These are phyloP conservation scores for Mesorhabditis sp. DNA, from an alignment of 2,888 invertebrate species.

Conservation along the genomic window DNA sequence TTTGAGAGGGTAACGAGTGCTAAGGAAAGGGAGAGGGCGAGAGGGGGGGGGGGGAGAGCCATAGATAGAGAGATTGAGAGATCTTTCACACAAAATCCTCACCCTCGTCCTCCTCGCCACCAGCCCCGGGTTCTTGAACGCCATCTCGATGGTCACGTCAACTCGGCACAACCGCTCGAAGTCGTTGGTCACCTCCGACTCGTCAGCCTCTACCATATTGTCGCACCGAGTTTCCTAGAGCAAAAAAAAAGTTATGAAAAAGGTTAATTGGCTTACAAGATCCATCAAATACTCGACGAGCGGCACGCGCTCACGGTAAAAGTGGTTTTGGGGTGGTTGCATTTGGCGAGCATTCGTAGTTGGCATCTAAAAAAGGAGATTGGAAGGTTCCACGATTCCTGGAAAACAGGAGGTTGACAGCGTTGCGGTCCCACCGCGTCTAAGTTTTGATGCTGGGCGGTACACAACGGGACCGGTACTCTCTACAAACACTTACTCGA, in stretches of 20 bases:
- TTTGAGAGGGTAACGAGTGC: neutral
- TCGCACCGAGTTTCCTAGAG: slow-evolving; percentile 32
- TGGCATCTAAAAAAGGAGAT: slow-evolving; percentile 4
- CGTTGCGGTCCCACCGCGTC: too few species aligned
- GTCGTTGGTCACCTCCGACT: slow-evolving; percentile 29
- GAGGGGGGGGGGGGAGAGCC: too few species aligned
- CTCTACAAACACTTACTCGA: too few species aligned
- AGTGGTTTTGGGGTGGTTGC: neutral
- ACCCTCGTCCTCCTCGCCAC: slow-evolving; percentile 44
- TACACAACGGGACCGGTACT: too few species aligned
- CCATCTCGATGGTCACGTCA: slow-evolving; percentile 44
- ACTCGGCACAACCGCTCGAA: slow-evolving; percentile 43
- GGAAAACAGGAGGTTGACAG: too few species aligned
- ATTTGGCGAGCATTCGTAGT: neutral
- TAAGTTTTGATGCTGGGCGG: too few species aligned
- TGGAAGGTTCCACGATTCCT: neutral
- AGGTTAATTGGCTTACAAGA: slow-evolving; percentile 18
- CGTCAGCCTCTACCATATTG: slow-evolving; percentile 33
- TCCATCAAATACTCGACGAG: slow-evolving; percentile 26
- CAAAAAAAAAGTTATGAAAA: neutral
- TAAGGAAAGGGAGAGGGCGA: too few species aligned
- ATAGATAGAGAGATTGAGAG: too few species aligned
- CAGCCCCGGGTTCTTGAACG: slow-evolving; percentile 40
- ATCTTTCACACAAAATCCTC: neutral
- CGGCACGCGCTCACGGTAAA: slow-evolving; percentile 1